Conservation (phyloP, 2,888 invertebrate species). For the Tanytarsus gracilentus region DNA sequence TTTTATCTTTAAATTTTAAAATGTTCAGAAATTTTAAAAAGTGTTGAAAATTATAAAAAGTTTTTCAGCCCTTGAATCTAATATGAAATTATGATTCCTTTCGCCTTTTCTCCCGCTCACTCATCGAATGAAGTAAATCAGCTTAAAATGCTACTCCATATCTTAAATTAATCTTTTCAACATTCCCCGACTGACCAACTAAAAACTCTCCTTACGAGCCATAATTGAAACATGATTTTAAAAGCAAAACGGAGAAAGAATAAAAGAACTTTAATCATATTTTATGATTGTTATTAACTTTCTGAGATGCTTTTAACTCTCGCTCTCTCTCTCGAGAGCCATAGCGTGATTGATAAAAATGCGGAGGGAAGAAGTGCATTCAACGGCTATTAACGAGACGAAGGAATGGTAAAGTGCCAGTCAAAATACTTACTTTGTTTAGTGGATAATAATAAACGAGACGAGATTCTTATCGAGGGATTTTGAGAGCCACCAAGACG, state of each 20-base stretch:
- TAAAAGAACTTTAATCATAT: constrained; percentile 3
- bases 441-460: constrained; percentile 5
- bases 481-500: background rate
- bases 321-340: background rate
- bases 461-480: background rate
- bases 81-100: background rate
- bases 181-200: no score
- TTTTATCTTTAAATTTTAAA: background rate
- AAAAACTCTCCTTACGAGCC: no score
- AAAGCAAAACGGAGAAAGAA: background rate
- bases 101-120: no score
- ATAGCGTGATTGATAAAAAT: constrained; percentile 1
- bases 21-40: background rate
- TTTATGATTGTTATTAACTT: constrained; percentile 1
- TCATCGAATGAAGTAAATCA: constrained; percentile 18
- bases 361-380: background rate
- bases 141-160: constrained; percentile 11
- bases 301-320: background rate
- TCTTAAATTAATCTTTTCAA: constrained; percentile 18
- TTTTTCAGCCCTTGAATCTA: background rate
- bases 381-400: background rate
- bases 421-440: constrained; percentile 8
- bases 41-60: background rate
- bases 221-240: constrained; percentile 10
- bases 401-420: constrained; percentile 12